phyloP scores from a whole-genome alignment of 2,888 invertebrate species.

The Sinodicranocentrus sp. region DNA sequence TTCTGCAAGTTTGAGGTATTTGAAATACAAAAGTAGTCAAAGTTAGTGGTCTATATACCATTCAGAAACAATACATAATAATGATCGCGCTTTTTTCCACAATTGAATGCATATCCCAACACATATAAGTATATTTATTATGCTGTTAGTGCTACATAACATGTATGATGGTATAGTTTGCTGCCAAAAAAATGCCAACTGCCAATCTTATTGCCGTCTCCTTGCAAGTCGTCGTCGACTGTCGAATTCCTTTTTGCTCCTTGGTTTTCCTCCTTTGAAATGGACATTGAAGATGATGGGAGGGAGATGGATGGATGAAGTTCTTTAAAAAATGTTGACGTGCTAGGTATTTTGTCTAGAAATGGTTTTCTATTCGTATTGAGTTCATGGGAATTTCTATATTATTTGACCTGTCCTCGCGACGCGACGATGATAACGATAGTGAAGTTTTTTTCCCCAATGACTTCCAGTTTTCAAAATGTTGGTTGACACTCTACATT shows the following conservation, averaged over 20 bases:
- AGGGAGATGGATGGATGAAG: conserved; percentile 7
- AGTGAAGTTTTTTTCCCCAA: background rate
- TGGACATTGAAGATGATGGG: no score
- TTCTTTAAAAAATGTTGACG: conserved; percentile 6
- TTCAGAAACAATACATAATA: conserved; percentile 23
- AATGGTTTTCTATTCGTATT: conserved; percentile 9
- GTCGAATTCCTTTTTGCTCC: background rate
- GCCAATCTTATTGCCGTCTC: conserved; percentile 20
- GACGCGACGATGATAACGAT: background rate
- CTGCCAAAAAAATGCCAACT: conserved; percentile 51
- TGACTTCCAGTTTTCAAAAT: conserved; percentile 7
- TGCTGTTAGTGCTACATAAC: background rate
- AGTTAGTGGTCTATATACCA: background rate
- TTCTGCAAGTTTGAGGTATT: conserved; percentile 1
- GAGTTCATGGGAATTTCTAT: no score
- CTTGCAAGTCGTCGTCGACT: conserved; percentile 10
- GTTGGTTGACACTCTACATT: no score
- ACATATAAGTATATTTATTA: no score
- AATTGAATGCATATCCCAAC: conserved; percentile 10
- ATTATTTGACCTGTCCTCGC: background rate
- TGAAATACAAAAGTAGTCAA: background rate
- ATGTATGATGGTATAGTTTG: background rate
- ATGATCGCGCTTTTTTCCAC: conserved; percentile 36
- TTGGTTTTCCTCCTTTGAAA: no score
- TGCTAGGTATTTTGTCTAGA: conserved; percentile 49